These are phyloP conservation scores for Cataglyphis hispanica DNA, from an alignment of 1,140 invertebrate species.

Conservation along the genomic window DNA sequence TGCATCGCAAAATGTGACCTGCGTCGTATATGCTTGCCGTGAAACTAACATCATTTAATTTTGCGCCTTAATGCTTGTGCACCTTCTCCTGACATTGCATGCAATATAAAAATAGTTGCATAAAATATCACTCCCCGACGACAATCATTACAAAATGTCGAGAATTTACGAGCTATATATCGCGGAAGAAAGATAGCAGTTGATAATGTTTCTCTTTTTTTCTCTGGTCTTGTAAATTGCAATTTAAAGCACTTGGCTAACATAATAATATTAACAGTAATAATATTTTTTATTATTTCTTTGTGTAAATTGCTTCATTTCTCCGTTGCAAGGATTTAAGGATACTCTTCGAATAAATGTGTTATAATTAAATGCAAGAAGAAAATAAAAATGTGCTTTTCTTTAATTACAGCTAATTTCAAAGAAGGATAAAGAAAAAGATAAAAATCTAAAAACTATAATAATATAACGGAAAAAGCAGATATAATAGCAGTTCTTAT, in stretches of 20 bases:
- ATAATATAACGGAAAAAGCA: neutral
- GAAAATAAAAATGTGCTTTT: neutral
- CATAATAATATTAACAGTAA: neutral
- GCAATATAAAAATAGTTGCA: neutral
- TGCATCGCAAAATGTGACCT: constrained; percentile 5
- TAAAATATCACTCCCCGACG: neutral
- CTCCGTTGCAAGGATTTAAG: neutral
- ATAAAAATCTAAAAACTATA: neutral
- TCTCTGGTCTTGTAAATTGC: neutral
- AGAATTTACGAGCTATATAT: neutral
- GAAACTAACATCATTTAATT: constrained; percentile 12
- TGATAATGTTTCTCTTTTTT: neutral
- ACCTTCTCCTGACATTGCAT: neutral
- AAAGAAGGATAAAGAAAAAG: neutral
- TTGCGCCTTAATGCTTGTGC: neutral
- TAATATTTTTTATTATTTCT: neutral
- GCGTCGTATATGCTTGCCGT: neutral
- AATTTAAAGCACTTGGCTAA: no score
- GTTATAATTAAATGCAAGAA: neutral
- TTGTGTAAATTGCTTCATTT: neutral
- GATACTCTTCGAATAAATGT: neutral
- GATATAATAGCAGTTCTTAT: neutral
- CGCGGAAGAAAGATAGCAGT: neutral
- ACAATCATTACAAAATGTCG: neutral
- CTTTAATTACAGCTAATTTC: neutral